Base-by-base conservation (phyloP, 2,113 vertebrate genomes). In the Chelonoidis abingdonii region DNA sequence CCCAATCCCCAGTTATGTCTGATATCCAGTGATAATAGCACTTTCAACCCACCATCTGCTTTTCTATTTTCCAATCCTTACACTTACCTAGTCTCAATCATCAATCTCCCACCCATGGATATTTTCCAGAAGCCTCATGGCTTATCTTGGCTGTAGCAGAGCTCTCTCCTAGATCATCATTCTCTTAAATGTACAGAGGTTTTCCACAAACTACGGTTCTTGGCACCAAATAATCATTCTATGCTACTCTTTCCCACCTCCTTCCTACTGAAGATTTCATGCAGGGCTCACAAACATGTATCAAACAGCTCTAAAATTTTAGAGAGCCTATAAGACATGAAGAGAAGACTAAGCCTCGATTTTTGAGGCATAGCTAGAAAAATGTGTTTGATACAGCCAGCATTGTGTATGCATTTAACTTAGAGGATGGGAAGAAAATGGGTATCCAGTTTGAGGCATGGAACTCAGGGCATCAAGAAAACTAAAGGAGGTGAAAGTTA, bases 21-120 rank as follows among this genome's bases (percentile, higher is more conserved):
- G 94, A 89, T 96, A 96, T 88, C 53, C 52, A 50, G 38, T 69
- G 13, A 52, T 41, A 76, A 27, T 41, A 76, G 0, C 53, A 59
- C 83, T 75, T 90, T 89, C 92, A 38, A 86, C 92, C 17, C 94
- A 96, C 84, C 95, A 96, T 94, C 93, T 97, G 94, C 94, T 95
- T 93, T 94, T 92, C 75, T 95, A 72, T 89, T 93, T 89, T 92
- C 38, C 96, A 94, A 93, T 95, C 91, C 85, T 49, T 80, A 38
- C 8, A 17, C 92, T 97, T 90, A 92, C 83, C 91, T 91, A 62
- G 89, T 90, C 85, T 94, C 94, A 85, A 49, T n/a, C 56, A 79
- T 93, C 84, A 96, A 90, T 93, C 90, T 85, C 80, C 86, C 57
- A 91, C 3, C 86, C 24, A 9, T 47, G 59, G 89, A 16, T 86